Conservation (phyloP, 1,140 invertebrate species). For the Uloborus diversus region DNA sequence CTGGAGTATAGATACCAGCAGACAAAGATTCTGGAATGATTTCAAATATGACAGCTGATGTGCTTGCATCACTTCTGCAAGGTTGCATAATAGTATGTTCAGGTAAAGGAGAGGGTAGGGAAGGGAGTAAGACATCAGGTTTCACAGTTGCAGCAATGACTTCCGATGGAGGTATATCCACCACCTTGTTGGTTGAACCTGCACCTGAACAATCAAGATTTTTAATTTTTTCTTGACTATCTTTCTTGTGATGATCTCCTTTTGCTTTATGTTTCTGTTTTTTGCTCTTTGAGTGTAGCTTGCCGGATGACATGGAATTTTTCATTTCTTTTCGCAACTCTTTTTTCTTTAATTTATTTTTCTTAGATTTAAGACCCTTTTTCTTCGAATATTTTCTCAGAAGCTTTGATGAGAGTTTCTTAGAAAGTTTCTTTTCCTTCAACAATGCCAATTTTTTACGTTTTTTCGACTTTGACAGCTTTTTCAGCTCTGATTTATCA, state of each 20-base stretch:
- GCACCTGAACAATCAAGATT: background rate
- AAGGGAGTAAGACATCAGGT: background rate
- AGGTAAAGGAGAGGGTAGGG: background rate
- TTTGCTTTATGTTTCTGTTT: conserved; percentile 49
- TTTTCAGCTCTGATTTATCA: conserved; percentile 30
- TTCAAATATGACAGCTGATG: conserved; percentile 30
- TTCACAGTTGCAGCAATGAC: background rate
- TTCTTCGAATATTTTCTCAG: conserved; percentile 53
- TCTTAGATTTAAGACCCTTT: conserved; percentile 50
- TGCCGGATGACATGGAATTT: background rate
- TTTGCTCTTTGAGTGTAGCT: conserved; percentile 37
- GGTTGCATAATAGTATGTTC: background rate
- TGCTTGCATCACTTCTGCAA: background rate
- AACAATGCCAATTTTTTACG: conserved; percentile 29
- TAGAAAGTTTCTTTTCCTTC: conserved; percentile 60
- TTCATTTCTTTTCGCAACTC: conserved; percentile 28
- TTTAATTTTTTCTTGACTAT: conserved; percentile 39
- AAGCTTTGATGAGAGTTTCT: conserved; percentile 57
- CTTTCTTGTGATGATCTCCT: conserved; percentile 33
- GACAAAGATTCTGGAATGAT: conserved; percentile 8
- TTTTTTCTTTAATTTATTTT: conserved; percentile 55
- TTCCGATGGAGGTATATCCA: background rate
- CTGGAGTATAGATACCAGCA: conserved; percentile 16
- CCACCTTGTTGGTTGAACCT: background rate
- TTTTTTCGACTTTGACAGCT: conserved; percentile 43